Evolutionary conservation across 2,797 vertebrate genomes (phyloP).

Genomic region (Petrocephalus sullivani): DNA sequence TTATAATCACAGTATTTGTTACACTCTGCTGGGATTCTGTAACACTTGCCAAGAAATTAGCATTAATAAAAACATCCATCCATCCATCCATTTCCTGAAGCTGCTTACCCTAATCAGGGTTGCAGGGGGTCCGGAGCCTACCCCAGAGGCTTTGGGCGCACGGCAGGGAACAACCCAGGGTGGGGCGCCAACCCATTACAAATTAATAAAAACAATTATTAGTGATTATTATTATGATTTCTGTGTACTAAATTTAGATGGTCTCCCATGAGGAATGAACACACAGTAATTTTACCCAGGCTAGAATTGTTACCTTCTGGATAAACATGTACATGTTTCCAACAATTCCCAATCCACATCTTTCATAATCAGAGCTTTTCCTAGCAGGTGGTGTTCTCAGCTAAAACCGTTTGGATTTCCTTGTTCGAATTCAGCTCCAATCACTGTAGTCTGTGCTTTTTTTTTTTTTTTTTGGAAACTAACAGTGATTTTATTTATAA

Average conservation of each 20-base stretch:
- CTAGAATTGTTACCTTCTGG: neutral
- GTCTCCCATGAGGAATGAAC: neutral
- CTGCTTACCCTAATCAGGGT: too few species aligned
- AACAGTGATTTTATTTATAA: too few species aligned
- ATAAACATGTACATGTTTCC: neutral
- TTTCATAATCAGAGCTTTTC: neutral
- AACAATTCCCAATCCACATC: neutral
- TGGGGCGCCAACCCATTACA: too few species aligned
- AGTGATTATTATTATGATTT: neutral
- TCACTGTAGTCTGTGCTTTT: neutral
- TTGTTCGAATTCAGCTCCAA: neutral
- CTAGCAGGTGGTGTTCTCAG: neutral
- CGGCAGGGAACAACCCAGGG: too few species aligned
- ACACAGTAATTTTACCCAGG: neutral
- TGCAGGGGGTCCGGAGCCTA: too few species aligned
- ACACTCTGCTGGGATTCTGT: too few species aligned
- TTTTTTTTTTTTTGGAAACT: neutral
- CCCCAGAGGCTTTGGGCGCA: too few species aligned
- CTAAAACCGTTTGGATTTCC: neutral
- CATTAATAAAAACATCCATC: too few species aligned
- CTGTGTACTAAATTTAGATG: neutral
- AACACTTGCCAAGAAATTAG: too few species aligned
- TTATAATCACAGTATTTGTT: too few species aligned
- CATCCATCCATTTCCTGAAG: too few species aligned
- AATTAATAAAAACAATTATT: too few species aligned